Percentiles rank a stretch among this genome's conserved stretches.
Conservation (phyloP, 2,113 vertebrate genomes). For the Glaucomys volans region DNA sequence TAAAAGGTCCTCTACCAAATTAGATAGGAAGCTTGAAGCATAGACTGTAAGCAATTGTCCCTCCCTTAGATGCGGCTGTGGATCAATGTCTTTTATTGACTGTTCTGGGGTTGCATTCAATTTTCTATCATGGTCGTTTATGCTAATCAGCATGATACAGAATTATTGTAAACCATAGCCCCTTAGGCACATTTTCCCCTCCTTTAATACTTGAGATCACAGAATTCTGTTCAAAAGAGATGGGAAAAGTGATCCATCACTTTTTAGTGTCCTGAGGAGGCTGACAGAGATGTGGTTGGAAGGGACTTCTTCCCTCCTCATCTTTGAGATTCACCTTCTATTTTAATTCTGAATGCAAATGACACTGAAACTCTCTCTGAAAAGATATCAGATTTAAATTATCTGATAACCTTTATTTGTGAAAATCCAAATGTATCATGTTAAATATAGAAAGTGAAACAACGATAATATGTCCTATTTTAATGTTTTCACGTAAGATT, state of each 20-base stretch:
- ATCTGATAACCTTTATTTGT: constrained; percentile 52
- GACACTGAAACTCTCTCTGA: background rate
- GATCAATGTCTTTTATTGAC: constrained; percentile 64
- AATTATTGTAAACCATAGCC: constrained; percentile 66
- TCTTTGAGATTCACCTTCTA: background rate
- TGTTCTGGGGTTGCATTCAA: constrained; percentile 57
- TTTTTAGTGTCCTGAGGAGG: constrained; percentile 72
- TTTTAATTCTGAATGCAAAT: background rate
- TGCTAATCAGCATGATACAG: constrained; percentile 56
- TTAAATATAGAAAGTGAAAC: constrained; percentile 46
- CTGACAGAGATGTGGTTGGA: background rate
- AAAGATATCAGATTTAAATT: constrained; percentile 55
- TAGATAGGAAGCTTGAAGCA: constrained; percentile 33
- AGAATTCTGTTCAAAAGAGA: constrained; percentile 60
- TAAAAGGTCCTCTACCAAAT: constrained; percentile 18
- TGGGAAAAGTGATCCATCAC: constrained; percentile 70
- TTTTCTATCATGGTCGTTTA: constrained; percentile 72
- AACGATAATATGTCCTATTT: constrained; percentile 42
- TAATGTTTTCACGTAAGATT: constrained; percentile 44
- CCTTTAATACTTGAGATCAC: constrained; percentile 44
- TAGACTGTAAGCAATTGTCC: background rate
- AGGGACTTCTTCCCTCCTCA: constrained; percentile 18
- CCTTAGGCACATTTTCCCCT: constrained; percentile 52
- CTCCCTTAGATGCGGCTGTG: background rate
- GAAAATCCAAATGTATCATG: constrained; percentile 42